Base-by-base conservation (phyloP, 2,797 vertebrate genomes). In the Lophius americanus region DNA sequence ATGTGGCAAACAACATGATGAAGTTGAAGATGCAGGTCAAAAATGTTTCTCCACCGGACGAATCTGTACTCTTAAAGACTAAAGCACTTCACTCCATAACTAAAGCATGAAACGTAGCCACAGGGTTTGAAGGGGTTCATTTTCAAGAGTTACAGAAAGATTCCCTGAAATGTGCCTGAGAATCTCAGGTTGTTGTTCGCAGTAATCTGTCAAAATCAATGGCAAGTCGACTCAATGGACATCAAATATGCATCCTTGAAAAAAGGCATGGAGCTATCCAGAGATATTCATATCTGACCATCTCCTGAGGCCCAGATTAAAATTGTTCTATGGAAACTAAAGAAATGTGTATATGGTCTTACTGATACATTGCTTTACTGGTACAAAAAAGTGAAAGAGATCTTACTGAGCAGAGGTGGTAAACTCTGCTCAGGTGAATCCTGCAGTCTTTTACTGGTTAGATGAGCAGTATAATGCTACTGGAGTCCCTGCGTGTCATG, bases 151-250 rank as follows among this genome's bases (percentile, higher is more conserved):
- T 72, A 0, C 59, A 66, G 53, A 81, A 76, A 68, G 43, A 78
- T 36, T 84, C 68, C 2, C 70, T 74, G 12, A 78, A 64, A 39
- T 80, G 69, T 63, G 43, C 64, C 7, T 69, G 75, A 42, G 73
- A 85, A 11, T 78, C 72, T 12, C 75, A 23, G n/a, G 14, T 6
- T 38, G 37, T 38, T 4, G 4, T 38, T 38, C 7, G 23, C 23
- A 23, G 23, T 23, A 1, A 23, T 23, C 23, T 23, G 23, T 23
- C 23, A 23, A 23, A 23, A 23, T 23, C 23, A 23, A 23, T 23
- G 23, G 23, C 23, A 23, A 23, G 23, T 23, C 23, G 23, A 23
- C 23, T 23, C 23, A 23, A 23, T 23, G 23, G 23, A 23, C 23
- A 23, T 23, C 23, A 23, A 23, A 23, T 23, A 23, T 23, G 23